These are phyloP conservation scores for Dermochelys coriacea DNA, from an alignment of 2,797 vertebrate genomes.

Conservation along the genomic window DNA sequence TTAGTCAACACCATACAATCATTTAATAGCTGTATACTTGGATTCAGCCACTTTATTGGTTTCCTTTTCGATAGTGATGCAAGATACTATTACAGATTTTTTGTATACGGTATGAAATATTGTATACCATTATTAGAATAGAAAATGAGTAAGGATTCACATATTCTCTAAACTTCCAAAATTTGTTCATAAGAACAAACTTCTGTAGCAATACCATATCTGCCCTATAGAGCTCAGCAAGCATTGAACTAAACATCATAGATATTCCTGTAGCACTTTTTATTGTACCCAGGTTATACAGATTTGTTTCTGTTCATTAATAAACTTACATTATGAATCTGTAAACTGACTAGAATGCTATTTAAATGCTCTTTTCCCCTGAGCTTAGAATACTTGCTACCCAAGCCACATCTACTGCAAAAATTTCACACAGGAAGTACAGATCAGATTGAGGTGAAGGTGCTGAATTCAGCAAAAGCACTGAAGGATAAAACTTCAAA, in stretches of 20 bases:
- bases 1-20: background rate
- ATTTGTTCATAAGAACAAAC: background rate
- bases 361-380: background rate
- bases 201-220: rapidly evolving
- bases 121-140: background rate
- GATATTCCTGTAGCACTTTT: background rate
- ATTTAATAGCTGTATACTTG: background rate
- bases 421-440: background rate
- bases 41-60: background rate
- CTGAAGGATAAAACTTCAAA: background rate
- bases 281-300: background rate
- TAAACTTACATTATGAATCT: background rate
- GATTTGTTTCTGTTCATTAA: background rate
- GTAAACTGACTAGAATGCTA: background rate
- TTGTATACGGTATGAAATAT: background rate
- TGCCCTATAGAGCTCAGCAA: background rate
- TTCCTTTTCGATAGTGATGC: conserved; percentile 1
- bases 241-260: background rate
- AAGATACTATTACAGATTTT: background rate
- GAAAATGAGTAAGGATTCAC: background rate
- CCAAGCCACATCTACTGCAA: background rate
- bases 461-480: background rate
- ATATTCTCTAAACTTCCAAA: background rate
- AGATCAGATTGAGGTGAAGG: background rate
- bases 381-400: background rate